Evolutionary conservation across 2,797 vertebrate species (phyloP), one percentile per base, ranked within the genome.

Genomic region (Dendrocincla tyrannina): DNA sequence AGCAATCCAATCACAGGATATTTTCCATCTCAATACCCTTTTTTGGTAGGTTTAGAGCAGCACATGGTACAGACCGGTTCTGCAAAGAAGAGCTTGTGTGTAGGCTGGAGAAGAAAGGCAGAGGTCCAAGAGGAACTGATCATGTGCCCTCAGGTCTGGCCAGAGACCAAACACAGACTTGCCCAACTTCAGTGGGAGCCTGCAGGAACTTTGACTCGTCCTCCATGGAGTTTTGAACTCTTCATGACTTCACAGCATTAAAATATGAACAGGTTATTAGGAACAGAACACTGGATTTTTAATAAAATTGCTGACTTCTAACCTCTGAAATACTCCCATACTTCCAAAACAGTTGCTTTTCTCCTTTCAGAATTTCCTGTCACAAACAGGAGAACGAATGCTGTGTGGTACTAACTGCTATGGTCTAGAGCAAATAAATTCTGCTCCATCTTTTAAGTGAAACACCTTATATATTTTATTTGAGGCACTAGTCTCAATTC

Each of bases 61-160:
- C 13, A 35, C 3, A 2, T 32, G 18, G 15, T 35, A 83, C 47
- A 30, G 39, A 8, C 17, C 13, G 22, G 4, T 20, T 78, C 44
- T 81, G 46, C n/a, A 75, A 23, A 13, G 19, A 25, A 13, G 19
- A 17, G 17, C 13, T n/a, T 14, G 9, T 25, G 23, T 27, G 1
- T 27, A 17, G 69, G 9, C 49, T 1, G 1, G 17, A 44, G 42
- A 44, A 19, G 42, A 44, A 44, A 44, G 42, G 42, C 42, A 44
- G 9, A 6, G 8, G 13, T 58, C 32, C 6, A 32, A n/a, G 9
- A 33, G 30, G 25, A 66, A 7, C 20, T 24, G 56, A 49, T 78
- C 15, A 5, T 0, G 0, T 1, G 2, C 37, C 30, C 35, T 67
- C 7, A 32, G 24, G 23, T 24, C 66, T 62, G 60, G 33, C 10